phyloP scores from a whole-genome alignment of 2,888 invertebrate species.

The Tiliacea aurago region DNA sequence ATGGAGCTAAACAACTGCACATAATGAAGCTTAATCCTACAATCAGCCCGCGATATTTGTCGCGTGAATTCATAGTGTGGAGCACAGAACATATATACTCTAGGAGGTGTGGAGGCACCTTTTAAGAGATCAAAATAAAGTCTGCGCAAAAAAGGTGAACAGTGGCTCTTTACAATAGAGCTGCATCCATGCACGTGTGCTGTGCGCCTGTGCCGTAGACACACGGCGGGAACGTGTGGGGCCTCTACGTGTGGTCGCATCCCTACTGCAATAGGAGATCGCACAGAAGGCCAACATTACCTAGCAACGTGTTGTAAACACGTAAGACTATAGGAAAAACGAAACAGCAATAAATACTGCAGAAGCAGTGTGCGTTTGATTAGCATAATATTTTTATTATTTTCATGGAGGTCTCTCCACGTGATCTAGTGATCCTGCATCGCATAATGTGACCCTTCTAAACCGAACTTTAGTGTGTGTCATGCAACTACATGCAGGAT shows the following conservation, averaged over 20 bases:
- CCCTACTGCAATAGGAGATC: neutral
- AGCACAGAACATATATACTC: too few species aligned
- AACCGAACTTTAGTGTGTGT: neutral
- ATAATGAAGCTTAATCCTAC: conserved; percentile 25
- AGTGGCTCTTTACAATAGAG: conserved; percentile 29
- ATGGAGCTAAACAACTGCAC: conserved; percentile 10
- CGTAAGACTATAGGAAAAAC: neutral
- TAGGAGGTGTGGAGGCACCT: conserved; percentile 7
- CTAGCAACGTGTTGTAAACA: neutral
- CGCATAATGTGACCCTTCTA: conserved; percentile 14
- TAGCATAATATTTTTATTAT: neutral
- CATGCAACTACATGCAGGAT: conserved; percentile 12
- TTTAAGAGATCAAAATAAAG: conserved; percentile 27
- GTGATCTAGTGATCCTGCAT: neutral
- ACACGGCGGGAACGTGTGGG: conserved; percentile 56
- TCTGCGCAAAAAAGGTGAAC: conserved; percentile 44
- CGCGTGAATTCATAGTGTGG: conserved; percentile 14
- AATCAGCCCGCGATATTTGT: conserved; percentile 32
- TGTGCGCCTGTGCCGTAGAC: conserved; percentile 8
- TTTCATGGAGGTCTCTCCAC: neutral
- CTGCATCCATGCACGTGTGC: conserved; percentile 44
- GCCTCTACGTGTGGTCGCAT: conserved; percentile 60
- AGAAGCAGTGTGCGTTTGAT: neutral
- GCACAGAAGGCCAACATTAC: conserved; percentile 19
- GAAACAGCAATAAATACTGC: neutral